These are phyloP conservation scores for Tenebrosternarchus preto DNA, from an alignment of 2,113 vertebrate genomes.

Conservation along the genomic window DNA sequence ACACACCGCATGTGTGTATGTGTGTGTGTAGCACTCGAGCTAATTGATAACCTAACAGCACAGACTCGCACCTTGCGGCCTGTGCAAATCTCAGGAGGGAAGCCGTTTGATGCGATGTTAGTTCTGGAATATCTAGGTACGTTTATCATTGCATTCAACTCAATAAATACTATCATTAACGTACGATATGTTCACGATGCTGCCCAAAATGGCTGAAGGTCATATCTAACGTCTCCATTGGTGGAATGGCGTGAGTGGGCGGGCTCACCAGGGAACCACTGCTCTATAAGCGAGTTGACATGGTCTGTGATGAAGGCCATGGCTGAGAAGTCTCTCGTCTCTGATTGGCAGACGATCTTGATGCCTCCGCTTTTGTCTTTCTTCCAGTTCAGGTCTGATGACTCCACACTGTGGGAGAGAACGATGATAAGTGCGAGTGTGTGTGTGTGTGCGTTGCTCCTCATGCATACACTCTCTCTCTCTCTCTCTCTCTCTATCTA, in stretches of 20 bases:
- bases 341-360: constrained; percentile 93
- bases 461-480: no score
- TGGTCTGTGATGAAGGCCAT: constrained; percentile 98
- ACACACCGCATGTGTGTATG: neutral
- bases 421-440: neutral
- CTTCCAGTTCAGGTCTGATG: constrained; percentile 95
- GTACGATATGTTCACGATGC: no score
- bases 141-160: no score
- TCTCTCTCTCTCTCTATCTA: no score
- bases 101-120: neutral
- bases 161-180: no score
- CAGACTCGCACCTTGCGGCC: neutral
- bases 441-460: no score
- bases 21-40: constrained; percentile 15
- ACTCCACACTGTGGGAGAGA: constrained; percentile 82
- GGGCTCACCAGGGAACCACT: constrained; percentile 97
- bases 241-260: neutral
- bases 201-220: neutral
- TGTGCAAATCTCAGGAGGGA: neutral
- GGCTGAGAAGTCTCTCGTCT: constrained; percentile 91
- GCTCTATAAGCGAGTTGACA: constrained; percentile 92
- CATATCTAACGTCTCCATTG: neutral
- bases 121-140: no score
- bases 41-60: constrained; percentile 5
- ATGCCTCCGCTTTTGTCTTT: constrained; percentile 96